Evolutionary conservation across 2,888 invertebrate species (phyloP).

Genomic region (Sinopyrophorus schimmeli): DNA sequence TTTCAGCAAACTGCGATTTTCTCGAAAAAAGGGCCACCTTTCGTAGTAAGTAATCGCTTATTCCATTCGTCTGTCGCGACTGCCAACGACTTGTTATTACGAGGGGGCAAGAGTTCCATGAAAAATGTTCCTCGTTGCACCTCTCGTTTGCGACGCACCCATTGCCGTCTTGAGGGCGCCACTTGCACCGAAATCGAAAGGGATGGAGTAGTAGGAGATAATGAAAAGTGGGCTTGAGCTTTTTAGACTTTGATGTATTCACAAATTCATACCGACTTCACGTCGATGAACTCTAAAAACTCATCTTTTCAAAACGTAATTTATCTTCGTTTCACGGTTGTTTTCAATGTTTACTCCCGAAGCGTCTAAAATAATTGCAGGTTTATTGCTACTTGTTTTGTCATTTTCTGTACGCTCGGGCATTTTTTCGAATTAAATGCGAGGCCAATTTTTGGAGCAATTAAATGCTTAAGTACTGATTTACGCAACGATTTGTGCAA

Average conservation of each 20-base stretch:
- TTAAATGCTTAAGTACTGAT: too few relatives aligned
- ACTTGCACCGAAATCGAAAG: conserved; percentile 36
- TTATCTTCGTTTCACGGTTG: conserved; percentile 56
- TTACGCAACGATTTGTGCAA: too few relatives aligned
- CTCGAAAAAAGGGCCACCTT: conserved; percentile 49
- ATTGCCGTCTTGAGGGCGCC: conserved; percentile 45
- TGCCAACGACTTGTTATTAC: conserved; percentile 50
- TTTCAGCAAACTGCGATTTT: conserved; percentile 47
- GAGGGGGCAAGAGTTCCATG: conserved; percentile 46
- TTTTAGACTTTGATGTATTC: conserved; percentile 56
- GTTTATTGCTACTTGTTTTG: conserved; percentile 14
- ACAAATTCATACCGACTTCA: conserved; percentile 56
- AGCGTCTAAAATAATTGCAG: conserved; percentile 17
- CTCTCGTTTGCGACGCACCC: conserved; percentile 38
- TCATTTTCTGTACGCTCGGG: too few relatives aligned
- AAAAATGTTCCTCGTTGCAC: conserved; percentile 48
- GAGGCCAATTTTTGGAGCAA: too few relatives aligned
- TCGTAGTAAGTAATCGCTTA: conserved; percentile 49
- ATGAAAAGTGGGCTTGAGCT: conserved; percentile 55
- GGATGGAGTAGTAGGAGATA: conserved; percentile 45
- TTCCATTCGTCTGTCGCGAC: conserved; percentile 49
- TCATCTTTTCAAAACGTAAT: conserved; percentile 56
- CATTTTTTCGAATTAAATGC: too few relatives aligned
- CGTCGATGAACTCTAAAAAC: conserved; percentile 56
- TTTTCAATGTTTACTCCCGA: conserved; percentile 46